A percentile compares a stretch with the other conserved stretches of the same genome.
These are phyloP conservation scores for Nomada hirtipes DNA, from an alignment of 2,888 invertebrate species.

Conservation along the genomic window DNA sequence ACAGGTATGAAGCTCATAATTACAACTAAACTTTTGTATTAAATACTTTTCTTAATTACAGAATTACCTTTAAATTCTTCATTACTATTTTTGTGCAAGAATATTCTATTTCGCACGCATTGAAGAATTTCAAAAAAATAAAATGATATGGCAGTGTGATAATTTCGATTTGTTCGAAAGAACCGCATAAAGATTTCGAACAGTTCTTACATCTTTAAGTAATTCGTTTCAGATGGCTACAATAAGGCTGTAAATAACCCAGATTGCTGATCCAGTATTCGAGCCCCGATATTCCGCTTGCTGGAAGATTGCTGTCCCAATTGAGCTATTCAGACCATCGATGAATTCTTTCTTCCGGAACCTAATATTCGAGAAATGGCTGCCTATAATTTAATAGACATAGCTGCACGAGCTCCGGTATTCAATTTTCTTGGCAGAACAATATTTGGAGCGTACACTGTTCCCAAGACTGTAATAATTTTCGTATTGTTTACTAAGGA, in stretches of 20 bases:
- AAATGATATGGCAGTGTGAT: not conserved
- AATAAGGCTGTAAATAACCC: conserved; percentile 13
- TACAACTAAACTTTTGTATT: not conserved
- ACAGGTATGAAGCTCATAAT: not conserved
- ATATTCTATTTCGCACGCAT: too few relatives aligned
- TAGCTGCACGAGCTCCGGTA: not conserved
- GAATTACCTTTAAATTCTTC: too few relatives aligned
- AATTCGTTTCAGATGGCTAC: not conserved
- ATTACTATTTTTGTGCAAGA: too few relatives aligned
- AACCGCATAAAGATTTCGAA: not conserved
- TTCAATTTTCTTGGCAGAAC: not conserved
- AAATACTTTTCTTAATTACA: too few relatives aligned
- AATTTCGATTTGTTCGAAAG: not conserved
- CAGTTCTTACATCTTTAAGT: not conserved
- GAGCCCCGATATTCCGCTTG: conserved; percentile 2
- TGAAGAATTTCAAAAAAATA: too few relatives aligned
- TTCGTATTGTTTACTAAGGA: not conserved
- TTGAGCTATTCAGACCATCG: conserved; percentile 31
- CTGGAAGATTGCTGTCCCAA: conserved; percentile 17
- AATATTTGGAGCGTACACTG: not conserved
- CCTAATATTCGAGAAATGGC: conserved; percentile 29
- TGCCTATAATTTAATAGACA: conserved; percentile 15
- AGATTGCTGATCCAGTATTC: conserved; percentile 31
- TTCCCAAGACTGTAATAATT: not conserved
- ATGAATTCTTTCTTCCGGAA: conserved; percentile 23